Base-by-base conservation (phyloP, 2,797 vertebrate species). In the Xenopus petersii region DNA sequence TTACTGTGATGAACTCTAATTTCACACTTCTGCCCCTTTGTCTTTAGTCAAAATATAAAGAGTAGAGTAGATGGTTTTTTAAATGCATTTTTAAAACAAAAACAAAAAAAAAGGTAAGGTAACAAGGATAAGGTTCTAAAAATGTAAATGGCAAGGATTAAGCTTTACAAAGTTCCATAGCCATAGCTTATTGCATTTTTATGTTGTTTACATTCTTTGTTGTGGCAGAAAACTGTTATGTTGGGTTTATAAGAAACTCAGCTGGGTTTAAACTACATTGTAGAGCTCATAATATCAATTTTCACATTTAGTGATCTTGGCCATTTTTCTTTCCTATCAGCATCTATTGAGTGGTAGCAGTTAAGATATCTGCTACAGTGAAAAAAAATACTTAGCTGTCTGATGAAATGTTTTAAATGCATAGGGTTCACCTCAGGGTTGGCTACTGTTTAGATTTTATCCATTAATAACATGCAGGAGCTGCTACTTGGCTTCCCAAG, bases 381-480 rank as follows among this genome's bases (percentile, higher is more conserved):
- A 86, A 83, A 82, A 79, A 82, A 86, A 87, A 88, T 83, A 85
- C 87, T 90, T 89, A 88, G 89, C 85, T 90, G 85, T 88, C 86
- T 89, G 89, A 91, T 91, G 89, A 90, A 90, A 91, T 91, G 86
- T 91, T 93, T 92, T 91, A 92, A 92, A 91, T 93, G 89, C 90
- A 91, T 90, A 91, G 87, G 88, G 90, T 91, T 92, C 89, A 92
- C 90, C 89, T 91, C 89, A 87, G 87, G 88, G 89, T 91, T 92
- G 88, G 84, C 87, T 76, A 84, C 87, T 89, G 88, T 81, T 89
- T 89, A 89, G 89, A 91, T 91, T 91, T 91, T 91, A 92, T 92
- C 90, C 89, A 90, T 91, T 91, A 90, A 91, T 91, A 92, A 91
- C 89, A 90, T 85, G 81, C 84, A 87, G 87, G 75, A 85, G 82